phyloP scores from a whole-genome alignment of 2,888 invertebrate species.

The Ephialtes manifestator region DNA sequence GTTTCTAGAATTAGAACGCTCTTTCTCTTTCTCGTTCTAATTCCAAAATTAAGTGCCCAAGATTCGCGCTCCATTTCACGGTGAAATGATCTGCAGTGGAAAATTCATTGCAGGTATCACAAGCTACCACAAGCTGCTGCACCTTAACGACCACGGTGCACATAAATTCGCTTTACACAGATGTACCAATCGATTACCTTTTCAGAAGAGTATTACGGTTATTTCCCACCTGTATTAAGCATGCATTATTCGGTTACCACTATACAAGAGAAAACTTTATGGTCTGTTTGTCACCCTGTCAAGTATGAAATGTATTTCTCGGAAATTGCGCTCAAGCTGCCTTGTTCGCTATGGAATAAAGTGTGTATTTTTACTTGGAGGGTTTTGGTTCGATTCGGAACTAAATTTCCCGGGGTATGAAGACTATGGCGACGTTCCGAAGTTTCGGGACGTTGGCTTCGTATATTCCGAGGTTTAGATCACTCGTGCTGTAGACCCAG shows the following conservation, averaged over 20 bases:
- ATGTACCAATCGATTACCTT: background rate
- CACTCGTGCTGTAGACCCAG: too few species aligned
- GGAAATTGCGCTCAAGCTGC: background rate
- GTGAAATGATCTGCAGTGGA: background rate
- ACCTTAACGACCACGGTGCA: background rate
- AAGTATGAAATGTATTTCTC: conserved; percentile 25
- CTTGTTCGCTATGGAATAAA: conserved; percentile 1
- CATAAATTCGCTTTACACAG: conserved; percentile 24
- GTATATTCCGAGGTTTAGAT: too few species aligned
- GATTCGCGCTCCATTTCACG: conserved; percentile 26
- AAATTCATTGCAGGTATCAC: conserved; percentile 1
- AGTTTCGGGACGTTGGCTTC: too few species aligned
- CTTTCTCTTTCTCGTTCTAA: conserved; percentile 19
- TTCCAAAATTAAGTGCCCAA: conserved; percentile 48
- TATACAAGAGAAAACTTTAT: background rate
- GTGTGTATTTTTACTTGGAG: background rate
- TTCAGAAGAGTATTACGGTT: conserved; percentile 5
- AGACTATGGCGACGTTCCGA: too few species aligned
- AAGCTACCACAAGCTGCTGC: background rate
- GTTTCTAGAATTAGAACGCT: conserved; percentile 60
- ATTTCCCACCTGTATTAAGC: background rate
- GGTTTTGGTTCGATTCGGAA: too few species aligned
- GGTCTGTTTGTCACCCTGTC: background rate
- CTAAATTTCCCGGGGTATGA: too few species aligned
- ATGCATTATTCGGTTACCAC: conserved; percentile 12